A percentile compares a stretch with the other conserved stretches of the same genome.
Evolutionary conservation across 2,888 invertebrate genomes (phyloP).

Genomic region (Eristalinus sepulchralis): DNA sequence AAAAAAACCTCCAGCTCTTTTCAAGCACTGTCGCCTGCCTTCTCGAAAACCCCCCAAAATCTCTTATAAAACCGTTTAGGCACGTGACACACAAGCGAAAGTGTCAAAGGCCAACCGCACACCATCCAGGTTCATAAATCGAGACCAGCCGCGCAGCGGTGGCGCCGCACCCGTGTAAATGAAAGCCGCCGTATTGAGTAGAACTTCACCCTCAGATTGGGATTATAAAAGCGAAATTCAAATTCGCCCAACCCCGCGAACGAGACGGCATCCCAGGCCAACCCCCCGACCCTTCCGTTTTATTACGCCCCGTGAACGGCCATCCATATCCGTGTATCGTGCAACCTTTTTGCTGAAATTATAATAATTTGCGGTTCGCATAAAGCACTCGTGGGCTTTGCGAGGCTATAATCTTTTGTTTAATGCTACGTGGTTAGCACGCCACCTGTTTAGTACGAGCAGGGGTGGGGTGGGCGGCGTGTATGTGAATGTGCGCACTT

Average conservation of each 20-base stretch:
- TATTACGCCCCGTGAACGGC: neutral
- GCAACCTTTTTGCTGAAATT: neutral
- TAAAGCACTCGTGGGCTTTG: neutral
- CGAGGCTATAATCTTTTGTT: neutral
- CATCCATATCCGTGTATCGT: neutral
- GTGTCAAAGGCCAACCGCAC: neutral
- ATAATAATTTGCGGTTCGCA: neutral
- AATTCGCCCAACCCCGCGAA: neutral
- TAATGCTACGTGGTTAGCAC: neutral
- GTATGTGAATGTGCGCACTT: neutral
- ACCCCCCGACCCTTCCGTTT: neutral
- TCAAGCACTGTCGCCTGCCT: too few species aligned
- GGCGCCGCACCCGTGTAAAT: neutral
- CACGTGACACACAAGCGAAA: neutral
- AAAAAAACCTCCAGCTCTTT: too few species aligned
- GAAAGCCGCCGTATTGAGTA: neutral
- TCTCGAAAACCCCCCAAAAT: neutral
- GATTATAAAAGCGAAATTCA: neutral
- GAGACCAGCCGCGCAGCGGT: neutral
- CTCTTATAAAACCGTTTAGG: neutral
- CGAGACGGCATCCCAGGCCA: neutral
- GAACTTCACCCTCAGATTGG: neutral
- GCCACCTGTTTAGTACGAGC: neutral
- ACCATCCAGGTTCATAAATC: neutral
- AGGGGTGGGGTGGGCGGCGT: neutral